These are phyloP conservation scores for Hystrix brachyura DNA, from an alignment of 2,113 vertebrate species.

Conservation along the genomic window DNA sequence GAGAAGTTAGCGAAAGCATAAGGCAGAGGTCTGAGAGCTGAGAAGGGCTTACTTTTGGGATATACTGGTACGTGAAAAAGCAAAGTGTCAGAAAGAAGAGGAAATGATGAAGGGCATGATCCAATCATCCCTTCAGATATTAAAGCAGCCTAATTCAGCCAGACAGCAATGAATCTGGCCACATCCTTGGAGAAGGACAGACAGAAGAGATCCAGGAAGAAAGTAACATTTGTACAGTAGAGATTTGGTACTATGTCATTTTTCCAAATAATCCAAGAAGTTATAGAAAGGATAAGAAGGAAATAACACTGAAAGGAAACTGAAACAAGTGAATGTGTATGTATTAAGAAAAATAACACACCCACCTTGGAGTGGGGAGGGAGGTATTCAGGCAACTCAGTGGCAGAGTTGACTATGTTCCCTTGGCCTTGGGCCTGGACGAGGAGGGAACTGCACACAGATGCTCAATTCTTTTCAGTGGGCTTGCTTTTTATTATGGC, in stretches of 20 bases:
- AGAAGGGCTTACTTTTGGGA: not conserved
- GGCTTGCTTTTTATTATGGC: not conserved
- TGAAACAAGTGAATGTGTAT: not conserved
- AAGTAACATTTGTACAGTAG: not conserved
- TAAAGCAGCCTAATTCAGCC: not conserved
- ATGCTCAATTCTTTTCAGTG: not conserved
- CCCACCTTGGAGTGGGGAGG: no score
- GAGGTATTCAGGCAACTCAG: not conserved
- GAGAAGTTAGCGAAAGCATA: not conserved
- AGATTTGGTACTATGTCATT: not conserved
- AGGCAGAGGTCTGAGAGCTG: no score
- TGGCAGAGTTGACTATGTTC: accelerated
- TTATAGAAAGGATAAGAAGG: not conserved
- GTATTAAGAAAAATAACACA: not conserved
- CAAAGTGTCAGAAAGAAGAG: not conserved
- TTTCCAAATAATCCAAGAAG: not conserved
- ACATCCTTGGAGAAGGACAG: not conserved
- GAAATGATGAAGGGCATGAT: not conserved
- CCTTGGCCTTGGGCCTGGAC: not conserved
- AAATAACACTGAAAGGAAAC: not conserved
- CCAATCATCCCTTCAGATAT: not conserved
- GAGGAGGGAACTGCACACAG: accelerated
- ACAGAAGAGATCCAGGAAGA: not conserved
- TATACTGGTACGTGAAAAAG: not conserved
- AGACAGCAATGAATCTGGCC: not conserved